Percentiles rank a stretch among this genome's conserved stretches.
Conservation (phyloP, 2,888 invertebrate genomes). For the Chaitophorus viminalis region DNA sequence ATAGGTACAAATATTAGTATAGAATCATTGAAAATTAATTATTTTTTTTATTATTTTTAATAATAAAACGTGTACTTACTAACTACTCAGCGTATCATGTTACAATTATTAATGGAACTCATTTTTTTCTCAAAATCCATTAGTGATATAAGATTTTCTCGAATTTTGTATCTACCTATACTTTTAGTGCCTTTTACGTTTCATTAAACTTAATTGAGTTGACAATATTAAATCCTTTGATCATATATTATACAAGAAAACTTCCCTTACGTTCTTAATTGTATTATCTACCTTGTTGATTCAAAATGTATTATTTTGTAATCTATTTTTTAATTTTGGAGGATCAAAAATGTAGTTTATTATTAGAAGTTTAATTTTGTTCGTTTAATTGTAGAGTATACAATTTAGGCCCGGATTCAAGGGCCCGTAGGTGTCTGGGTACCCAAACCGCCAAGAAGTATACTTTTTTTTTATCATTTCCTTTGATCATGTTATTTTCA, state of each 20-base stretch:
- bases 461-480: no score
- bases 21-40: background rate
- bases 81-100: background rate
- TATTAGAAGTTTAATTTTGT: background rate
- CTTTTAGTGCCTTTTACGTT: constrained; percentile 17
- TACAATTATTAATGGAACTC: background rate
- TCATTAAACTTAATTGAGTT: background rate
- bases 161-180: background rate
- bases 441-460: no score
- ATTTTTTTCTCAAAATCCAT: constrained; percentile 10
- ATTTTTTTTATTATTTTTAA: no score
- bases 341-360: background rate
- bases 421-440: no score
- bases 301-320: background rate
- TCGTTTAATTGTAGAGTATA: background rate
- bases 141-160: background rate
- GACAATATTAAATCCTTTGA: background rate
- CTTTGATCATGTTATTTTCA: no score
- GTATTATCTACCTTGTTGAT: background rate
- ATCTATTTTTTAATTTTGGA: background rate
- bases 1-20: no score
- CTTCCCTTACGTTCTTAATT: background rate
- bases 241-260: background rate
- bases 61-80: background rate
- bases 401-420: no score